phyloP scores from a whole-genome alignment of 2,113 vertebrate genomes.

The Falcunculus frontatus region DNA sequence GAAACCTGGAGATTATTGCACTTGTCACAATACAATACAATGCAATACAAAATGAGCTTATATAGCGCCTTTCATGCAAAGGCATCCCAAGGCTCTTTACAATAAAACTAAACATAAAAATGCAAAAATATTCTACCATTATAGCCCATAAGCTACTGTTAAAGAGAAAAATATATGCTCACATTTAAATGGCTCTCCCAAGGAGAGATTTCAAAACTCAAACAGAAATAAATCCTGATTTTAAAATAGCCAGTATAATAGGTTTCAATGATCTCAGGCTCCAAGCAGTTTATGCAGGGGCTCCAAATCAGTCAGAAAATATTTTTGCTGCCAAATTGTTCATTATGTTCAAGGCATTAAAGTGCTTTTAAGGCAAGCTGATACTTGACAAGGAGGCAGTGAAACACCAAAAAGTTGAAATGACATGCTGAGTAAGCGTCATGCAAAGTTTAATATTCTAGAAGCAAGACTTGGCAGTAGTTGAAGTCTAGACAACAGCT shows the following conservation, averaged over 20 bases:
- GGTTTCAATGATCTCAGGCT: background rate
- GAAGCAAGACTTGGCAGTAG: background rate
- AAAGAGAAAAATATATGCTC: conserved; percentile 20
- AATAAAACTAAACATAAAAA: conserved; percentile 67
- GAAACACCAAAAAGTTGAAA: background rate
- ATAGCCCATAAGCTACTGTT: conserved; percentile 39
- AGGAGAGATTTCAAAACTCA: conserved; percentile 33
- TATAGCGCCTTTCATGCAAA: conserved; percentile 59
- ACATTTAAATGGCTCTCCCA: conserved; percentile 32
- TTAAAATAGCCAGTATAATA: conserved; percentile 18
- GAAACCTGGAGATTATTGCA: conserved; percentile 68
- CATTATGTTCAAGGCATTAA: conserved; percentile 39
- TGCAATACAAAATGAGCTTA: conserved; percentile 52
- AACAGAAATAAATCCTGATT: conserved; percentile 44
- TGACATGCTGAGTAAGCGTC: background rate
- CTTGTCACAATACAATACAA: conserved; percentile 62
- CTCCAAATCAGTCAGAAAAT: conserved; percentile 27
- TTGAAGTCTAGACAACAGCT: background rate
- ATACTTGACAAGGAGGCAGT: conserved; percentile 14
- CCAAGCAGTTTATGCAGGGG: background rate
- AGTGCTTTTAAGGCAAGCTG: conserved; percentile 34
- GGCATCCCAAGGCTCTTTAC: conserved; percentile 55
- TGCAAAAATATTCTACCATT: conserved; percentile 40
- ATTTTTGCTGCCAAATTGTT: conserved; percentile 45
- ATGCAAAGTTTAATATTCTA: conserved; percentile 19